Base-by-base conservation (phyloP, 2,888 invertebrate species). In the Nomada goodeniana region DNA sequence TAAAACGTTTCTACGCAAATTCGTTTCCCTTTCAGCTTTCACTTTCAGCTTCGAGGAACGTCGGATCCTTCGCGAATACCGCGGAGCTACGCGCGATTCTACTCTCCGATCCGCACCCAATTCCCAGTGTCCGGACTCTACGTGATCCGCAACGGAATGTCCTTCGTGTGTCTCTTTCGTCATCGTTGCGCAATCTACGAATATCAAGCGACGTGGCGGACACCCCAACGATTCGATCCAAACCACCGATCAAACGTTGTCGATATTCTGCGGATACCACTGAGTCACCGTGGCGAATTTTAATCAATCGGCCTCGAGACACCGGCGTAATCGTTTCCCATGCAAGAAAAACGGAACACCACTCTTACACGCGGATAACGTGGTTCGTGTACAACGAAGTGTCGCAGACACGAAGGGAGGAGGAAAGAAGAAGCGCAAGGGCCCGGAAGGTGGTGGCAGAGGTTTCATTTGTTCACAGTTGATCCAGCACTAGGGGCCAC, bases 401-500 rank as follows among this genome's bases (percentile, higher is more conserved):
- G 20, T 10, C 20, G 15, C 2, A 13, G 47, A 15, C 18, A 36
- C 26, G 50, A 71, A 26, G n/a, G 20, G 26, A 11, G 11, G 11
- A 18, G 26, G 29, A 23, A 29, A 64, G 44, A 23, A 53, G 29
- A 61, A 23, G 50, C 26, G 18, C 42, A 47, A 67, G 44, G 2
- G 23, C 23, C 23, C 23, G n/a, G 52, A 29, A 26, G 53, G 68
- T 61, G 50, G 74, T 53, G 44, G 23, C 36, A 9, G n/a, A 2
- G 57, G 55, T 55, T 63, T 20, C 44, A 53, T 53, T 47, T 36
- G 63, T 63, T 83, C 60, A 77, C 61, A 73, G 69, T 5, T 55
- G 68, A 57, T 2, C 10, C 76, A 10, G 47, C 73, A 86, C 82
- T n/a, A 73, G 74, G 64, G 78, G 70, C 47, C 74, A 23, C 26